These are phyloP conservation scores for Chlorops oryzae DNA, from an alignment of 1,140 invertebrate species.

Conservation along the genomic window DNA sequence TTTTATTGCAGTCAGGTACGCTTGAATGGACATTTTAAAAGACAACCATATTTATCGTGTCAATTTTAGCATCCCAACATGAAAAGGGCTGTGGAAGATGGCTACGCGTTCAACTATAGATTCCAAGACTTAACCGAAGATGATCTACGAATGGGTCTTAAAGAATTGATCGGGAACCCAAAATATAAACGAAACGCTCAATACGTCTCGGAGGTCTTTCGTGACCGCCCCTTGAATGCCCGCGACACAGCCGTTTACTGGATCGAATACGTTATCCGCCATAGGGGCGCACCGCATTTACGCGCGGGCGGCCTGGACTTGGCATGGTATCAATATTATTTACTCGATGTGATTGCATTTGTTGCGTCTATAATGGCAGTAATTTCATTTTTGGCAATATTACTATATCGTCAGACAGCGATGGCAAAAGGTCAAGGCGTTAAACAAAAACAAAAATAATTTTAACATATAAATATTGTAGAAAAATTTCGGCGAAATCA, in stretches of 20 bases:
- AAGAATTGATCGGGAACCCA: constrained; percentile 47
- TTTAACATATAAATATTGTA: no score
- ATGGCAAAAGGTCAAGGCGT: no score
- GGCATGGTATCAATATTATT: constrained; percentile 56
- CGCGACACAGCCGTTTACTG: constrained; percentile 56
- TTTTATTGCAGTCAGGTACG: constrained; percentile 54
- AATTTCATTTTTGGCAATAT: no score
- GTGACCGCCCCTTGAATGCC: constrained; percentile 51
- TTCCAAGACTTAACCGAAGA: constrained; percentile 41
- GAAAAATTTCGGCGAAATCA: no score
- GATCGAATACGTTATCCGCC: constrained; percentile 58
- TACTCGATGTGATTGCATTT: constrained; percentile 54
- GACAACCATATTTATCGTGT: not conserved
- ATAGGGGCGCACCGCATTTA: constrained; percentile 55
- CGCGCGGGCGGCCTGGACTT: constrained; percentile 53
- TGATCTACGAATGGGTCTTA: constrained; percentile 39
- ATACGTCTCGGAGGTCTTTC: constrained; percentile 48
- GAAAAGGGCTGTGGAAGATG: constrained; percentile 28
- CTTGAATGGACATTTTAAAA: not conserved
- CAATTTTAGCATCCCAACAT: constrained; percentile 26
- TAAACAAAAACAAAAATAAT: no score
- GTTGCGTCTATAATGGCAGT: no score
- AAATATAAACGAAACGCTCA: constrained; percentile 47
- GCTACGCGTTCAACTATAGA: constrained; percentile 35
- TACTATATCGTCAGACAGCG: no score